Base-by-base conservation (phyloP, 2,797 vertebrate species). In the Dicrostonyx torquatus region DNA sequence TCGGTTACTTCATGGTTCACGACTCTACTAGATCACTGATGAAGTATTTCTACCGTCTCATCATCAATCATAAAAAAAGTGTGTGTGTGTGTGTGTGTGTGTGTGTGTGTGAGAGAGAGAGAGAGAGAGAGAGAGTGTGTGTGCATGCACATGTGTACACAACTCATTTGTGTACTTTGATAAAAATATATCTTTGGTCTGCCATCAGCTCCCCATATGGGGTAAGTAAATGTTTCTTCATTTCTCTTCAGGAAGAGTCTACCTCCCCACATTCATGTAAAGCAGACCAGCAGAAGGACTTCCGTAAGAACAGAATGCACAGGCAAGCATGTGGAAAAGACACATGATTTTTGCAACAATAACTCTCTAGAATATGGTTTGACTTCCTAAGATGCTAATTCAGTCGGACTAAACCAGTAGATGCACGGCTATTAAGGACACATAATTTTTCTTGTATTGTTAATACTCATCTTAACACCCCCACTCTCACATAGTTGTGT, bases 391-490 rank as follows among this genome's bases (percentile, higher is more conserved):
- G 88, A 70, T 58, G 26, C 45, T 18, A 68, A 88, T 29, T 64
- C 40, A 9, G 17, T 48, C 37, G 45, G 8, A 14, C 0, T 55
- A 45, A 66, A 79, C 34, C 14, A 45, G 31, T 18, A 53, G 77
- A 73, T 0, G 2, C 0, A 0, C 9, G 20, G n/a, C 37, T 34
- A 13, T 43, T 5, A 31, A 0, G 6, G 20, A 87, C 58, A 20
- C 20, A 31, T 17, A 37, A 50, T 76, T 84, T 50, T 34, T 24
- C 15, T 70, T 31, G 4, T 37, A 5, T 53, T 9, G 17, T 75
- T 24, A 31, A 26, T 26, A 20, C 1, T 3, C 3, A 34, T 37
- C 40, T 70, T 68, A 12, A 17, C 5, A 50, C 0, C 17, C 37
- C 34, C 3, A 20, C 11, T 7, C 48, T 40, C 24, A 55, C 34